These are phyloP conservation scores for Clivina fossor DNA, from an alignment of 2,888 invertebrate species.

Conservation along the genomic window DNA sequence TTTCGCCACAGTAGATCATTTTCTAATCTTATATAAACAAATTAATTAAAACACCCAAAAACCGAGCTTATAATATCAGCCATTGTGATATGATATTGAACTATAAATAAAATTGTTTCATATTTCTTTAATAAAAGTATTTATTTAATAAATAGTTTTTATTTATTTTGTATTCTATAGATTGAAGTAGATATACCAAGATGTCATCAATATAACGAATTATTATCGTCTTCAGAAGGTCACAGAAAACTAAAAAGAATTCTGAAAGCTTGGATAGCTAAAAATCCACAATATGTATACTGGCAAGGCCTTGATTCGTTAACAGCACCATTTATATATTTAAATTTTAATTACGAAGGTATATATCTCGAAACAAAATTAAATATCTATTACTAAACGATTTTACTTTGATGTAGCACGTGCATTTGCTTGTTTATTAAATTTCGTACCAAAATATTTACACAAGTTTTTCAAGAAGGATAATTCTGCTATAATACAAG, in stretches of 20 bases:
- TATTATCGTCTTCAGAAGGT: slow-evolving; percentile 90
- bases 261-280: slow-evolving; percentile 94
- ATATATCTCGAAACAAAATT: slow-evolving; percentile 25
- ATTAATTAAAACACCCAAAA: no score
- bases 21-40: no score
- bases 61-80: no score
- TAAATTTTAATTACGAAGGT: slow-evolving; percentile 98
- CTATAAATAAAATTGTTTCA: no score
- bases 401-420: slow-evolving; percentile 69
- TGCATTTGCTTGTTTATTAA: slow-evolving; percentile 92
- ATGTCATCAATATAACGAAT: slow-evolving; percentile 98
- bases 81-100: no score
- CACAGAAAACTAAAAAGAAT: slow-evolving; percentile 89
- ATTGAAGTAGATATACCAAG: slow-evolving; percentile 99
- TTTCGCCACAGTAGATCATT: no score
- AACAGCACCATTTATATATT: slow-evolving; percentile 93
- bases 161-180: slow-evolving; percentile 60
- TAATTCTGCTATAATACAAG: slow-evolving; percentile 95
- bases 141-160: no score
- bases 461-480: slow-evolving; percentile 97
- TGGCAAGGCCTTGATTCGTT: slow-evolving; percentile 99
- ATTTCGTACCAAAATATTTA: slow-evolving; percentile 94
- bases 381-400: no score
- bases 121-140: no score
- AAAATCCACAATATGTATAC: slow-evolving; percentile 95